A percentile compares a stretch with the other conserved stretches of the same genome.
Evolutionary conservation across 2,797 vertebrate genomes (phyloP).

Genomic region (Poeciliopsis turneri): DNA sequence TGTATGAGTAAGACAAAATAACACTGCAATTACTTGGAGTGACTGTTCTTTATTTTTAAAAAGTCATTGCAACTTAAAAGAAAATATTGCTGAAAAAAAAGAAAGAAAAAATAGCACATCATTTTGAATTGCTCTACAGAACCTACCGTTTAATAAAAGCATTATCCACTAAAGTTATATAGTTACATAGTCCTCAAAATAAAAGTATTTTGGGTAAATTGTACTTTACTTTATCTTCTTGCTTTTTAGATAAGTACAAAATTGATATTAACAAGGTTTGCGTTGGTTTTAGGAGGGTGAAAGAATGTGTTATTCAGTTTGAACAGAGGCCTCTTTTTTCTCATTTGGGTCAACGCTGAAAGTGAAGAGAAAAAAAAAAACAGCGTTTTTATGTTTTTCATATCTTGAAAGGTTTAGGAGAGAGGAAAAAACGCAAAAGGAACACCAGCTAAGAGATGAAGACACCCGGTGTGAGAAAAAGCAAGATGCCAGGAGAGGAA

Average conservation of each 20-base stretch:
- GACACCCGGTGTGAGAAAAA: constrained; percentile 32
- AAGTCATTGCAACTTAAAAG: background rate
- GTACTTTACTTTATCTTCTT: background rate
- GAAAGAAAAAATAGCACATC: background rate
- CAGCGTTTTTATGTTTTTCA: constrained; percentile 12
- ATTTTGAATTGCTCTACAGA: background rate
- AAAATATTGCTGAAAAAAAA: background rate
- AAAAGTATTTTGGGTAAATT: background rate
- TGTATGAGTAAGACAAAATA: background rate
- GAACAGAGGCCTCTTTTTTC: constrained; percentile 10
- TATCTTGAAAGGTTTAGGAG: constrained; percentile 18
- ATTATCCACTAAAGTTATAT: background rate
- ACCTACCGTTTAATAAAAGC: background rate
- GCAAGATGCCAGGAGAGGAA: constrained; percentile 27
- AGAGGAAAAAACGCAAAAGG: constrained; percentile 15
- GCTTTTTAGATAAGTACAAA: constrained; percentile 1
- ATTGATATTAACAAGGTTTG: constrained; percentile 1
- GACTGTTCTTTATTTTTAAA: background rate
- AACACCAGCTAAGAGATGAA: constrained; percentile 33
- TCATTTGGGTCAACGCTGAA: constrained; percentile 30
- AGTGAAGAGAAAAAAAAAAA: constrained; percentile 6
- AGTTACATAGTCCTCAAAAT: background rate
- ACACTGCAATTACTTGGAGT: background rate
- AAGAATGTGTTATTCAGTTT: background rate
- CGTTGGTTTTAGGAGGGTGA: constrained; percentile 4